A percentile compares a stretch with the other conserved stretches of the same genome.
Evolutionary conservation across 2,113 vertebrate species (phyloP).

Genomic region (Pollimyrus isidori): DNA sequence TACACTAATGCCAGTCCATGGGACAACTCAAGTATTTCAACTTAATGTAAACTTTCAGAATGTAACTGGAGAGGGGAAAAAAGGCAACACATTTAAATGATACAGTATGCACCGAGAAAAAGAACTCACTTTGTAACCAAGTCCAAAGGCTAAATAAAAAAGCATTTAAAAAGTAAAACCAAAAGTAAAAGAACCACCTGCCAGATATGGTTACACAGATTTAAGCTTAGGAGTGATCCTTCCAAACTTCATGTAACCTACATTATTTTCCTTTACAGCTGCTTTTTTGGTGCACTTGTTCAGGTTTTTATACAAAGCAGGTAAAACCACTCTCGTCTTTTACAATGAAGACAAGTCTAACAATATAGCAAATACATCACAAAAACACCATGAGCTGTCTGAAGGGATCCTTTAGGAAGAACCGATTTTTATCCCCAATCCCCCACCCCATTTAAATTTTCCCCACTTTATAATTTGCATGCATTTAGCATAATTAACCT

Average conservation of each 20-base stretch:
- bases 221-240: conserved; percentile 74
- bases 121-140: conserved; percentile 39
- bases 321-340: conserved; percentile 62
- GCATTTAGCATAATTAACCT: conserved; percentile 59
- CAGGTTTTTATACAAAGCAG: conserved; percentile 50
- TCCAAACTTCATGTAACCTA: conserved; percentile 61
- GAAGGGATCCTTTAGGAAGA: conserved; percentile 93
- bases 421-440: conserved; percentile 76
- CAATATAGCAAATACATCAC: conserved; percentile 84
- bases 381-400: conserved; percentile 87
- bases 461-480: conserved; percentile 53
- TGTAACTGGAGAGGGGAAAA: conserved; percentile 23
- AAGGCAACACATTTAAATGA: conserved; percentile 33
- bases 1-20: conserved; percentile 87
- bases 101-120: conserved; percentile 62
- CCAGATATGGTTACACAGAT: conserved; percentile 85
- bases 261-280: background rate
- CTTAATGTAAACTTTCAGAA: conserved; percentile 73
- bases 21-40: conserved; percentile 75
- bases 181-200: conserved; percentile 40
- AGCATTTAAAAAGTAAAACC: conserved; percentile 44
- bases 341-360: conserved; percentile 77
- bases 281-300: conserved; percentile 39
- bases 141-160: conserved; percentile 44
- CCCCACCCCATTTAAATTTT: background rate